phyloP scores from a whole-genome alignment of 1,140 invertebrate species.

The Drosophila erecta region DNA sequence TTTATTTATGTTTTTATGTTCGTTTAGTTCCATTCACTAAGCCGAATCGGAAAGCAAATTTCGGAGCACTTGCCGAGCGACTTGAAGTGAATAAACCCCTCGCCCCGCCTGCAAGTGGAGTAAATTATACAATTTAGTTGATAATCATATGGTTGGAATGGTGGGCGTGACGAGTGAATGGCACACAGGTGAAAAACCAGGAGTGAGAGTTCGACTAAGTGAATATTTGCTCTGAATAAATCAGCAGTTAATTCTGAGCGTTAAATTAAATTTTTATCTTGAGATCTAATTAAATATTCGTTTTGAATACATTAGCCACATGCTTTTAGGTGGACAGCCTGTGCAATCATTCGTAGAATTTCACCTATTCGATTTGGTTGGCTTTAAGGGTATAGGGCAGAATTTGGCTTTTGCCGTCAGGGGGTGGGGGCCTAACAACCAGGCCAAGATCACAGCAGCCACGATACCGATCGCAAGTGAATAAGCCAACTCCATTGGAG shows the following conservation, averaged over 20 bases:
- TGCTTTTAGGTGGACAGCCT: background rate
- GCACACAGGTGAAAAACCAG: slow-evolving; percentile 26
- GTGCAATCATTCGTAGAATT: no score
- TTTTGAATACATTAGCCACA: background rate
- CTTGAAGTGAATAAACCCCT: slow-evolving; percentile 4
- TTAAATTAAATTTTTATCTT: background rate
- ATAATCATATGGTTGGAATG: slow-evolving; percentile 34
- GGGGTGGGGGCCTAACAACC: slow-evolving; percentile 2
- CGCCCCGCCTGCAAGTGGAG: background rate
- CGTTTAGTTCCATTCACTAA: slow-evolving; percentile 45
- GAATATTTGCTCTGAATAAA: slow-evolving; percentile 42
- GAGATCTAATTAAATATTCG: background rate
- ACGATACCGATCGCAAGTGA: slow-evolving; percentile 38
- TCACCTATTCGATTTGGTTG: no score
- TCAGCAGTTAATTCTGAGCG: slow-evolving; percentile 18
- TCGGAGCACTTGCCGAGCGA: slow-evolving; percentile 24
- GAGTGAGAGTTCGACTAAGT: slow-evolving; percentile 34
- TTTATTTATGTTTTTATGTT: slow-evolving; percentile 1
- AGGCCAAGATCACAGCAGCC: slow-evolving; percentile 53
- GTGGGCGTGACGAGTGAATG: slow-evolving; percentile 48
- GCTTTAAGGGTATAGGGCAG: background rate
- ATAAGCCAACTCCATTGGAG: slow-evolving; percentile 13
- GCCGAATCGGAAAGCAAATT: slow-evolving; percentile 33
- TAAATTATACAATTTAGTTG: slow-evolving; percentile 45
- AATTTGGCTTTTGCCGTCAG: background rate